Percentiles rank a stretch among this genome's conserved stretches.
Evolutionary conservation across 2,113 vertebrate genomes (phyloP).

Genomic region (Datnioides undecimradiatus): DNA sequence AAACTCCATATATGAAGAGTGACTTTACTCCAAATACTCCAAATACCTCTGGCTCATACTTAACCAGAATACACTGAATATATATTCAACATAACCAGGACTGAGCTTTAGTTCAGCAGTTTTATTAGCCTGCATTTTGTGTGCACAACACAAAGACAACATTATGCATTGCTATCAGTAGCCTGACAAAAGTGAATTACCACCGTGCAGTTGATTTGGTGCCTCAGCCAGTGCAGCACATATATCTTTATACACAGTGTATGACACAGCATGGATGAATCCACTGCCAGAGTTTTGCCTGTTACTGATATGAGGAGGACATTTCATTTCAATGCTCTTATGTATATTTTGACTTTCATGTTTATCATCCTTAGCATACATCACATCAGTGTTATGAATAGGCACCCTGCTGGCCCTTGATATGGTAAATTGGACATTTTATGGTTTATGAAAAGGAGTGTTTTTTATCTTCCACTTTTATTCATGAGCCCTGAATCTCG

Average conservation of each 20-base stretch:
- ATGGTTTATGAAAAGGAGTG: constrained; percentile 77
- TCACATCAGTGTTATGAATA: constrained; percentile 76
- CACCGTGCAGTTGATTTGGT: constrained; percentile 75
- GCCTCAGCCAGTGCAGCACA: constrained; percentile 65
- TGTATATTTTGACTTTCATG: constrained; percentile 80
- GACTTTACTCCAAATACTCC: background rate
- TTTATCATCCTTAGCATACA: constrained; percentile 81
- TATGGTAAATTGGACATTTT: constrained; percentile 86
- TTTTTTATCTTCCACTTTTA: constrained; percentile 81
- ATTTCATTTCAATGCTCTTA: constrained; percentile 64
- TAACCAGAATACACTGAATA: constrained; percentile 3
- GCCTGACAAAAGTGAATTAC: constrained; percentile 75
- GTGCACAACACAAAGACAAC: constrained; percentile 53
- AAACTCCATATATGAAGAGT: background rate
- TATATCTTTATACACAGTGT: constrained; percentile 65
- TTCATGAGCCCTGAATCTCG: constrained; percentile 70
- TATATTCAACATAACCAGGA: background rate
- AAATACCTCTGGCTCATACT: background rate
- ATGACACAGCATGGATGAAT: constrained; percentile 70
- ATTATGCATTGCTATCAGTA: constrained; percentile 70
- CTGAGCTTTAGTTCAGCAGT: constrained; percentile 21
- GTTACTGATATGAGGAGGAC: constrained; percentile 76
- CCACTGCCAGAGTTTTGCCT: constrained; percentile 71
- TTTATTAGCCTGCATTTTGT: constrained; percentile 42
- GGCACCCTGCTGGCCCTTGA: constrained; percentile 80